Base-by-base conservation (phyloP, 2,888 invertebrate species). In the Erebia epiphron region DNA sequence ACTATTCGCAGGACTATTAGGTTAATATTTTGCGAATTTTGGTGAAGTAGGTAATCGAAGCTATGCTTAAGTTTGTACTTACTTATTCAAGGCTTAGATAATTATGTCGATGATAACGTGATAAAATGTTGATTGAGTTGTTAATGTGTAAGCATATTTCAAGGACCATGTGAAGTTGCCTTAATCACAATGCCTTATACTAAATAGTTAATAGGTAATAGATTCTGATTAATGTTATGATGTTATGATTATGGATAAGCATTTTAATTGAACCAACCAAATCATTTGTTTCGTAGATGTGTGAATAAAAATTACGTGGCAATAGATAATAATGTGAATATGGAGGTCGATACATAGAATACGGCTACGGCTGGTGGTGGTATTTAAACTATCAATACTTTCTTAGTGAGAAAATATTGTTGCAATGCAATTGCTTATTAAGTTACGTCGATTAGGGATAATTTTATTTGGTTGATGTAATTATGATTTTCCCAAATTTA, bases 131-230 rank as follows among this genome's bases (percentile, higher is more conserved):
- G n/a, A n/a, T n/a, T n/a, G n/a, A n/a, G n/a, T 14, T 64, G n/a
- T 26, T 65, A 65, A 50, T 50, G 52, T 64, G n/a, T 64, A 54
- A 64, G 46, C 49, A 56, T 49, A 64, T 52, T 54, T 66, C 58
- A 67, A 64, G 72, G 72, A 73, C 72, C 70, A 73, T 56, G 60
- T 52, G 58, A 58, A 69, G 72, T 58, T 69, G 69, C 74, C 72
- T 70, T 72, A 67, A 57, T 68, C 63, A 16, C 65, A 56, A 70
- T 70, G 74, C 72, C 74, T 74, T 74, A 72, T 63, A 69, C 66
- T 63, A 57, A 70, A 3, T 56, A 61, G 46, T 52, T n/a, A 8
- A 62, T 63, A 35, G 35, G 35, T 35, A 62, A 63, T 46, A 13
- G 13, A 63, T 50, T 26, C 9, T 26, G 35, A 63, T 18, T 63